Percentiles rank a stretch among this genome's conserved stretches.
These are phyloP conservation scores for Acanthacorydalis orientalis DNA, from an alignment of 2,888 invertebrate genomes.

Conservation along the genomic window DNA sequence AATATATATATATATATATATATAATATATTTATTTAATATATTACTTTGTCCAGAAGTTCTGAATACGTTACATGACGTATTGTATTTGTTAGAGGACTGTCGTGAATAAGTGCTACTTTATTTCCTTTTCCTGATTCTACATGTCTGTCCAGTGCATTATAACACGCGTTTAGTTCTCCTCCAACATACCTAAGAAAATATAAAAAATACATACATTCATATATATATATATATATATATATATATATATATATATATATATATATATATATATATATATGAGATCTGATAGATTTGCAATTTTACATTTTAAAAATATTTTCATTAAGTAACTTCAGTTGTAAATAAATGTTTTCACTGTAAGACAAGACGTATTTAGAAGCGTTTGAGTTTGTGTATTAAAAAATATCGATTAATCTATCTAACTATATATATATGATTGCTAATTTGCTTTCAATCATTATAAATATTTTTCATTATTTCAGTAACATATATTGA, in stretches of 20 bases:
- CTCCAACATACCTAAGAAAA: slow-evolving; percentile 64
- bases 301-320: too few species aligned
- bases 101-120: slow-evolving; percentile 75
- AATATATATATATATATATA: not conserved
- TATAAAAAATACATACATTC: not conserved
- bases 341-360: too few species aligned
- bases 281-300: too few species aligned
- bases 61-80: slow-evolving; percentile 61
- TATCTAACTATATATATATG: too few species aligned
- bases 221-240: not conserved
- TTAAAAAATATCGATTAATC: too few species aligned
- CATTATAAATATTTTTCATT: too few species aligned
- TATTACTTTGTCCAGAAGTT: slow-evolving; percentile 59
- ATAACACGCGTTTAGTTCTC: slow-evolving; percentile 82
- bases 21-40: not conserved
- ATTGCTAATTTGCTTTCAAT: too few species aligned
- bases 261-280: not conserved
- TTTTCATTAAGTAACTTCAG: too few species aligned
- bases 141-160: slow-evolving; percentile 88
- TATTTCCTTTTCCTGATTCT: slow-evolving; percentile 55
- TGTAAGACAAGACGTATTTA: too few species aligned
- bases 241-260: not conserved
- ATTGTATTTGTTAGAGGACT: slow-evolving; percentile 71
- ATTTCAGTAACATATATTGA: too few species aligned
- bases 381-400: too few species aligned